Base-by-base conservation (phyloP, 2,113 vertebrate species). In the Oenanthe melanoleuca region DNA sequence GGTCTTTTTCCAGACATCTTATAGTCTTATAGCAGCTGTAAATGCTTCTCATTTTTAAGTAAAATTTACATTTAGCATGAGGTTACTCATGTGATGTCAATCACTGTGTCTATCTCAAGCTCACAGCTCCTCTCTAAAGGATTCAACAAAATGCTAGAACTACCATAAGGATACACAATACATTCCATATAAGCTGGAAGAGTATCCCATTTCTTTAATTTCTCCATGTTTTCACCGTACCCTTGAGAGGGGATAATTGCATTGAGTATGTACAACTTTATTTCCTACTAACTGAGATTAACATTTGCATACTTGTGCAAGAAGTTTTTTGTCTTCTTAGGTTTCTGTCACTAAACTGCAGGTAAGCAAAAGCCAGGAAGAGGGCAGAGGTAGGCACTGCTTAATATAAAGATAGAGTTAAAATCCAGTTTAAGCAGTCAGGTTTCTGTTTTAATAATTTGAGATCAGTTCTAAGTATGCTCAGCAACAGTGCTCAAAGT, bases 391-490 rank as follows among this genome's bases (percentile, higher is more conserved):
- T 65, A 94, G 95, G 53, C 67, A 88, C 28, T 72, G 42, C 50
- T 91, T 82, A 90, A 89, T 80, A 65, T 74, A 59, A 89, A 88
- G 45, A 80, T 40, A 59, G 21, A 77, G n/a, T 37, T 94, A 85
- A 93, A 92, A 94, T 91, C 92, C 53, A 95, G 67, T 95, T 96
- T 95, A 71, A 86, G 59, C 55, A 88, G 45, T 42, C 9, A 74
- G 40, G n/a, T 82, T 63, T 65, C 57, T 9, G 2, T 64, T 88
- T 95, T 56, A 92, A 78, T 94, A 67, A 63, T 57, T 53, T 45
- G 61, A 96, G 74, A 94, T 88, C 42, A 91, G 79, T 81, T 96
- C 59, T 19, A 67, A 89, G 42, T 38, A 86, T 65, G 23, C 78
- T 81, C 44, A 45, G 26, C 55, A 85, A 83, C 47, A 85, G 52